Conservation (phyloP, 2,797 vertebrate species). For the Rhodeus uyekii region DNA sequence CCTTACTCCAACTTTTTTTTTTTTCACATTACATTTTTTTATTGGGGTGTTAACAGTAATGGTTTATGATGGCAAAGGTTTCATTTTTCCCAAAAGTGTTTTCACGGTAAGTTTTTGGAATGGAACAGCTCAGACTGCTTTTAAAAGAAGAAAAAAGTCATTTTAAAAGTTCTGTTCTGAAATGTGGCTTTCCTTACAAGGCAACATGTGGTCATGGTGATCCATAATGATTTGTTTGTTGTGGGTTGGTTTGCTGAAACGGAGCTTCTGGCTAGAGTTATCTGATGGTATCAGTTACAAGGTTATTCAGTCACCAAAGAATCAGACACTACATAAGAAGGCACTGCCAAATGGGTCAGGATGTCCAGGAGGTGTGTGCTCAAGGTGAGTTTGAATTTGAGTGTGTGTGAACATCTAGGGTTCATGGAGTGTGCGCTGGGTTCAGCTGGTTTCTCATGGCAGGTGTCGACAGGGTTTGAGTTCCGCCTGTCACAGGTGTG, state of each 20-base stretch:
- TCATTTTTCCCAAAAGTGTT: conserved; percentile 12
- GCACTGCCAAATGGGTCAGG: background rate
- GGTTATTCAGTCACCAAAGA: conserved; percentile 11
- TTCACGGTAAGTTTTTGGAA: conserved; percentile 25
- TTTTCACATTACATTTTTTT: conserved; percentile 32
- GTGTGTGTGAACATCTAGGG: conserved; percentile 8
- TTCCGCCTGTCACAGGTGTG: conserved; percentile 76
- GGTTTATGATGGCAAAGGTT: conserved; percentile 38
- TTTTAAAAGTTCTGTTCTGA: conserved; percentile 18
- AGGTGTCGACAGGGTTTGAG: conserved; percentile 74
- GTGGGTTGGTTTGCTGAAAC: conserved; percentile 30
- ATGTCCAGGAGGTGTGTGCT: background rate
- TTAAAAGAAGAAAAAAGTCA: background rate
- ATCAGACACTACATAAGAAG: background rate
- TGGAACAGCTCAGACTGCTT: conserved; percentile 5
- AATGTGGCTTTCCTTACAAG: background rate
- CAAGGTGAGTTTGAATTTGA: background rate
- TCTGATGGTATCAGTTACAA: conserved; percentile 35
- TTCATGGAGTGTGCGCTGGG: conserved; percentile 51
- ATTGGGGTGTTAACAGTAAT: conserved; percentile 40
- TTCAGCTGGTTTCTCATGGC: conserved; percentile 66
- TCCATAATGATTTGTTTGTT: conserved; percentile 35
- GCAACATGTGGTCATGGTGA: conserved; percentile 31
- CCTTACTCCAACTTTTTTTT: conserved; percentile 34
- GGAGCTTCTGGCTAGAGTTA: conserved; percentile 23